Evolutionary conservation across 2,888 invertebrate species (phyloP), one percentile per base, ranked within the genome.

Genomic region (Phoenoteleia sp.): DNA sequence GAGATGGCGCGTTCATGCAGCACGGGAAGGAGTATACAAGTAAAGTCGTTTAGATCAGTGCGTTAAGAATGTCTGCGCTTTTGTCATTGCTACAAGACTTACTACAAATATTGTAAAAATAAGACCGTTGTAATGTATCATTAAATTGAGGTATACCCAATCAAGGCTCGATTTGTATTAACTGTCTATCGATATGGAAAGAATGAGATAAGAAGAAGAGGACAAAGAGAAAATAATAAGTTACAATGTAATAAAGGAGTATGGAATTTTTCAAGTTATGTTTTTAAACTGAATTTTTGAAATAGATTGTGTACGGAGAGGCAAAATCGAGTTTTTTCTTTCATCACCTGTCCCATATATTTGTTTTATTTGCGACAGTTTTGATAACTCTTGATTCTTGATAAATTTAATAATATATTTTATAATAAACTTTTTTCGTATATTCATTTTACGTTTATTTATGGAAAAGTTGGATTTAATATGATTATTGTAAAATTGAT

Each of bases 231-330:
- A 88, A 90, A 87, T 66, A 90, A 88, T 89, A 90, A 90, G 89
- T 91, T 91, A 91, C 90, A 91, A 90, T 91, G 89, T 92, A 92
- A 91, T 91, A 90, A 90, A 88, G 90, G 91, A 92, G 92, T 91
- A 90, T 90, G 90, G 90, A 91, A 91, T 92, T 91, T 91, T 93
- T 88, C 90, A 90, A 93, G 92, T 93, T 93, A 90, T 92, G 92
- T 92, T 93, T 93, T 93, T 92, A 91, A 92, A 92, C 91, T 92
- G 91, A 92, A 92, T 91, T 92, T 92, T 92, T 91, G 91, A 93
- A 93, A 93, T 93, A 93, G 92, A 93, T 92, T 91, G 91, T 92
- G 92, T 92, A 93, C 91, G 92, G 91, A 92, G 92, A 93, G 93
- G 91, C 91, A 92, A 89, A 64, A 29, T 15, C 6, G 15, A 3